Conservation (phyloP, 2,888 invertebrate species). For the Campopleginae sp. region DNA sequence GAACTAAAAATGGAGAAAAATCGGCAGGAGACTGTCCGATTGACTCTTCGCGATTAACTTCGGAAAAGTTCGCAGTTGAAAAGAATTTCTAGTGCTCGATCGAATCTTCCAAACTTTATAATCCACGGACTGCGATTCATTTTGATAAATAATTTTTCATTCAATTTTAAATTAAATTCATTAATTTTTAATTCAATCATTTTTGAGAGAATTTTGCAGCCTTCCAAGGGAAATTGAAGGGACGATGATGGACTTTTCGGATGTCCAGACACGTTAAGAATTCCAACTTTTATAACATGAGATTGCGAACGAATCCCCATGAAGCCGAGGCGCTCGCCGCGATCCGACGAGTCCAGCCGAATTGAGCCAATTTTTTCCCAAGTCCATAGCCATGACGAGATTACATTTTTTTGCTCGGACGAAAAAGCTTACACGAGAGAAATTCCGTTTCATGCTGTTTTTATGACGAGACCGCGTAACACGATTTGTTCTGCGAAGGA, state of each 20-base stretch:
- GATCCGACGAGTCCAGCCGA: not conserved
- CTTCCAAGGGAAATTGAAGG: not conserved
- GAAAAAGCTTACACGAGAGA: not conserved
- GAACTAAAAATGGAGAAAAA: conserved; percentile 15
- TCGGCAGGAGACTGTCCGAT: conserved; percentile 25
- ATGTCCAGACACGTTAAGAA: not conserved
- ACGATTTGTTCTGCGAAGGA: not conserved
- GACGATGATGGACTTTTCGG: too few relatives aligned
- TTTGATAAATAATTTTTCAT: too few relatives aligned
- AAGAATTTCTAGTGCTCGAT: not conserved
- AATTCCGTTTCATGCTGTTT: conserved; percentile 14
- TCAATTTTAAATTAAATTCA: too few relatives aligned
- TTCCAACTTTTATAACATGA: not conserved
- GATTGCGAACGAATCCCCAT: not conserved
- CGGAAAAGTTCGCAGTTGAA: not conserved
- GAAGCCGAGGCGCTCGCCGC: not conserved
- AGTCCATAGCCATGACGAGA: not conserved
- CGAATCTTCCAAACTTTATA: not conserved
- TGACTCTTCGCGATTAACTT: conserved; percentile 62
- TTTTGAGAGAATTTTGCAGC: too few relatives aligned
- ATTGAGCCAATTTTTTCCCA: not conserved
- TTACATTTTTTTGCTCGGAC: conserved; percentile 2
- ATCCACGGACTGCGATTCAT: not conserved
- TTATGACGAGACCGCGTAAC: conserved; percentile 3
- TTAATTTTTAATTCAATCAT: too few relatives aligned